Evolutionary conservation across 2,113 vertebrate species (phyloP), one percentile per base, ranked within the genome.

Genomic region (Malurus alboscapulatus): DNA sequence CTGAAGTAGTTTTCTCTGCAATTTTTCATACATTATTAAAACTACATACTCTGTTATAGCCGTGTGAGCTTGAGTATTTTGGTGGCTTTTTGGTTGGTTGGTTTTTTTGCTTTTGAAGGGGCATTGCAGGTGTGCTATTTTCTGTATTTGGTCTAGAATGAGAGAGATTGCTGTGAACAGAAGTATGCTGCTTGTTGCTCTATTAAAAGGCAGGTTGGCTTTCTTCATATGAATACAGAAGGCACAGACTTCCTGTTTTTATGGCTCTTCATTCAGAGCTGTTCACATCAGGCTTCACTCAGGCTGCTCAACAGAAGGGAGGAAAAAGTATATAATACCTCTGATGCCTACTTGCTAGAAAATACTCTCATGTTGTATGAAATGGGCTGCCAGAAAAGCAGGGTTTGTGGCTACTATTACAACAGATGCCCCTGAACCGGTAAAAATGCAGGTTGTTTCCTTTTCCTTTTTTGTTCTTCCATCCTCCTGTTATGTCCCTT

Each of bases 391-490:
- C 12, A 66, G 84, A 69, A 78, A n/a, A 63, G 17, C 12, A 40
- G 30, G 7, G 8, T 27, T 13, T 1, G 0, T 77, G 69, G n/a
- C 18, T 81, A 4, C 50, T 6, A 8, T 48, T 50, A 6, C 14
- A 81, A 42, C 30, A 93, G 48, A 44, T 24, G 2, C 34, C 34
- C 5, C 45, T 45, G 26, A 75, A 51, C 44, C 0, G 0, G 8
- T 81, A 36, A 94, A 85, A 95, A 66, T 74, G 10, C 38, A 62
- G 26, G 4, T 62, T 27, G 24, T 38, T 80, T 45, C 22, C 9
- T 51, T 81, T 84, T 65, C 9, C 34, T 50, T 54, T 53, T 65
- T 72, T 45, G 4, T 59, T 73, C 16, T 53, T n/a, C 53, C 5
- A 11, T 75, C 32, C 40, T 68, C 5, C 1, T 34, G 26, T 55